Conservation (phyloP, 2,888 invertebrate species). For the Alloplasta piceator region DNA sequence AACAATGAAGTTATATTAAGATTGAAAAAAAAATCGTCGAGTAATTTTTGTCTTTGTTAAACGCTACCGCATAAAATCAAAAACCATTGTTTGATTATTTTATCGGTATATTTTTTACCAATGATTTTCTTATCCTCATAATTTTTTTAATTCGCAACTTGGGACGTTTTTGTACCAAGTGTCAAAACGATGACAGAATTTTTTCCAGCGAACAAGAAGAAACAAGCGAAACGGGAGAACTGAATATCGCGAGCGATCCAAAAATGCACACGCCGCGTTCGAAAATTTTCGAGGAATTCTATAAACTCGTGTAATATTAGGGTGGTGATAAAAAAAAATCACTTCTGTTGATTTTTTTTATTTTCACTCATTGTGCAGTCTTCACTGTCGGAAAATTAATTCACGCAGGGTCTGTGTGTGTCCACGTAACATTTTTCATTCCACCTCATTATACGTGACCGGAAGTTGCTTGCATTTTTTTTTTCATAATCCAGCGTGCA, state of each 20-base stretch:
- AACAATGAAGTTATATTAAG: too few relatives aligned
- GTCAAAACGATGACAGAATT: background rate
- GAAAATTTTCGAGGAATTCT: background rate
- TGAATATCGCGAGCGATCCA: background rate
- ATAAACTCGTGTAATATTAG: background rate
- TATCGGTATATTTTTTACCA: too few relatives aligned
- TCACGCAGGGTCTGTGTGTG: background rate
- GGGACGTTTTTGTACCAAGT: background rate
- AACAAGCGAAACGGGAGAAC: background rate
- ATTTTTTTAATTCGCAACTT: background rate
- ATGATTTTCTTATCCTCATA: too few relatives aligned
- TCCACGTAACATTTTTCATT: background rate
- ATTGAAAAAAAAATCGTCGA: too few relatives aligned
- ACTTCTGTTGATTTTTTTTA: background rate
- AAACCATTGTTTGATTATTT: too few relatives aligned
- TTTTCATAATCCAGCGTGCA: background rate
- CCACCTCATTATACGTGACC: conserved; percentile 16
- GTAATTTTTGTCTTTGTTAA: too few relatives aligned
- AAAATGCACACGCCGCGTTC: background rate
- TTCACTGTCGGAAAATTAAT: background rate
- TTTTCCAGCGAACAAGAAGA: background rate
- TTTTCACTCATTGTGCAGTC: background rate
- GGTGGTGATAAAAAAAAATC: background rate
- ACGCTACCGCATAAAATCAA: too few relatives aligned
- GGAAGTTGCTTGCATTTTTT: conserved; percentile 20